Percentiles rank a stretch among this genome's conserved stretches.
Evolutionary conservation across 2,113 vertebrate species (phyloP).

Genomic region (Dicentrarchus labrax): DNA sequence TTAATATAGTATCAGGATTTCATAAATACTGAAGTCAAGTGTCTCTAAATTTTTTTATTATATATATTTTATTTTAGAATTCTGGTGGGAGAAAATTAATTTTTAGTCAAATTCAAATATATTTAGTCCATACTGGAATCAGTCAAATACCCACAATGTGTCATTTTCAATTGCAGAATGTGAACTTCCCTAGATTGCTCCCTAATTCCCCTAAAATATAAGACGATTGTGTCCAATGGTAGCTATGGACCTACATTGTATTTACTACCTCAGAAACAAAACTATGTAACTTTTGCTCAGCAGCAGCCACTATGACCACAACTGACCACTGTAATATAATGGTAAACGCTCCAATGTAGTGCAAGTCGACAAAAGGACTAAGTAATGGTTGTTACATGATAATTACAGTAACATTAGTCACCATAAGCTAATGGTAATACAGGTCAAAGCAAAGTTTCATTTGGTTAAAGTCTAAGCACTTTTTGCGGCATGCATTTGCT

Average conservation of each 20-base stretch:
- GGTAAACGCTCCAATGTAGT: background rate
- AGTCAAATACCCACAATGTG: background rate
- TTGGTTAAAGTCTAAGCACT: too few species aligned
- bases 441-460: background rate
- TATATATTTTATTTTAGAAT: background rate
- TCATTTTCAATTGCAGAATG: background rate
- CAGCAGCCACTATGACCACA: background rate
- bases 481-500: background rate
- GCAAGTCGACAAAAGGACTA: too few species aligned
- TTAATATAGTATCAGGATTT: background rate
- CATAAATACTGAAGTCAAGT: background rate
- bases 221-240: too few species aligned
- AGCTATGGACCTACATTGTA: background rate
- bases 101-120: background rate
- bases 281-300: background rate
- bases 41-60: background rate
- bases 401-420: background rate
- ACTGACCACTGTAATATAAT: background rate
- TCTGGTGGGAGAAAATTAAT: background rate
- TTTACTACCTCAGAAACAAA: background rate
- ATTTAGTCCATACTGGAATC: background rate
- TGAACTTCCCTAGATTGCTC: background rate
- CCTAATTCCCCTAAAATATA: background rate
- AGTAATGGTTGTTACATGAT: too few species aligned
- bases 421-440: background rate